phyloP scores from a whole-genome alignment of 2,797 vertebrate species.

The Enoplosus armatus region DNA sequence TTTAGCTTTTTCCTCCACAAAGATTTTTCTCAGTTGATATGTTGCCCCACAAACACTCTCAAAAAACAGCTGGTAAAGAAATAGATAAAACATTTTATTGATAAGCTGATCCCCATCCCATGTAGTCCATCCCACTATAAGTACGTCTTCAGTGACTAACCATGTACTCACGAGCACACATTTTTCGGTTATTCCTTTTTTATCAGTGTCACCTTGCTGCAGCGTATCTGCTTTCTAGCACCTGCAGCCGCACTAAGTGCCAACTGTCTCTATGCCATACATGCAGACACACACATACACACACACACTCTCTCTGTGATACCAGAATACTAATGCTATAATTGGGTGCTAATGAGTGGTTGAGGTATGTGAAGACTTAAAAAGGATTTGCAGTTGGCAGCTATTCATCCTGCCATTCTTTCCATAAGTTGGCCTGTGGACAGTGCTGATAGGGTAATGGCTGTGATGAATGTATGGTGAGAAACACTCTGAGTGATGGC shows the following conservation, averaged over 20 bases:
- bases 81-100: background rate
- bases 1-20: background rate
- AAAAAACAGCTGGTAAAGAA: background rate
- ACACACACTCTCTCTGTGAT: slow-evolving; percentile 21
- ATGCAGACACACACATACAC: background rate
- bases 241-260: slow-evolving; percentile 32
- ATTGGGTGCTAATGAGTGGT: slow-evolving; percentile 72
- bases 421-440: slow-evolving; percentile 63
- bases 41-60: background rate
- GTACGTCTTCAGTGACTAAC: background rate
- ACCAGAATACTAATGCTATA: slow-evolving; percentile 67
- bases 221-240: slow-evolving; percentile 58
- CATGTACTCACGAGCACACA: background rate
- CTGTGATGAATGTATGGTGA: slow-evolving; percentile 53
- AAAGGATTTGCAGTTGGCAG: slow-evolving; percentile 68
- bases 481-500: slow-evolving; percentile 55
- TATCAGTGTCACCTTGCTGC: background rate
- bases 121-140: background rate
- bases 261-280: slow-evolving; percentile 40
- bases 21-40: background rate
- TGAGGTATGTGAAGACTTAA: slow-evolving; percentile 65
- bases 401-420: slow-evolving; percentile 66
- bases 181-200: background rate
- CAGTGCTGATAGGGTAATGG: slow-evolving; percentile 62
- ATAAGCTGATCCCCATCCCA: background rate